phyloP scores from a whole-genome alignment of 2,113 vertebrate species.

The Maccullochella peelii region DNA sequence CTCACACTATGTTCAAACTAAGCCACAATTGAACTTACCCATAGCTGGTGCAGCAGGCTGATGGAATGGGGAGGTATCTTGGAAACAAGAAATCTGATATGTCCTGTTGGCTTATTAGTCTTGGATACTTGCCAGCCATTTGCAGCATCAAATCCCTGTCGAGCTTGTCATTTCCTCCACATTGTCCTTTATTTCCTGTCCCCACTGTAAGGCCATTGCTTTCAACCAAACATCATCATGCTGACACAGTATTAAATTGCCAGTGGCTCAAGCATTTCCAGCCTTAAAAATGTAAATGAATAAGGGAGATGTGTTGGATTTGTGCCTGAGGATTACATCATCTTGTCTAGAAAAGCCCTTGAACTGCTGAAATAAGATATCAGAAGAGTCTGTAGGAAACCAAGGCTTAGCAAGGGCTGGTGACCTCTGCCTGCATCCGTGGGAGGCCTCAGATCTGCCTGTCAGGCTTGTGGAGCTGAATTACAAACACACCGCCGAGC shows the following conservation, averaged over 20 bases:
- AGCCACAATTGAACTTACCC: background rate
- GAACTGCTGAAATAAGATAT: constrained; percentile 70
- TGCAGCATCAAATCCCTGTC: constrained; percentile 3
- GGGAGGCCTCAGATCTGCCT: constrained; percentile 76
- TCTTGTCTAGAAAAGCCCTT: constrained; percentile 46
- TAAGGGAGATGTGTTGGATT: constrained; percentile 30
- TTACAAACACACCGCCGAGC: constrained; percentile 63
- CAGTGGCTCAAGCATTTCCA: constrained; percentile 23
- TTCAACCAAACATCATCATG: background rate
- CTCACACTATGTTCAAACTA: background rate
- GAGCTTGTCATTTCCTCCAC: constrained; percentile 19
- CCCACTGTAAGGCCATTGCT: background rate
- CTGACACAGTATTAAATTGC: constrained; percentile 20
- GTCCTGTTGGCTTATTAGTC: background rate
- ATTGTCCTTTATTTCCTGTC: constrained; percentile 33
- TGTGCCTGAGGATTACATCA: constrained; percentile 55
- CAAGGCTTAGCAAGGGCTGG: constrained; percentile 50
- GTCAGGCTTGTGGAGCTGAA: constrained; percentile 65
- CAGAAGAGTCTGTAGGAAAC: constrained; percentile 60
- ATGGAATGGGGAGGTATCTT: background rate
- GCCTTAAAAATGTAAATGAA: constrained; percentile 28
- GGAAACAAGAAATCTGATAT: constrained; percentile 17
- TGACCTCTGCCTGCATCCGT: constrained; percentile 69
- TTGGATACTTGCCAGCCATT: background rate
- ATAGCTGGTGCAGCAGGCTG: background rate